Base-by-base conservation (phyloP, 1,140 invertebrate species). In the Meloidogyne chitwoodi region DNA sequence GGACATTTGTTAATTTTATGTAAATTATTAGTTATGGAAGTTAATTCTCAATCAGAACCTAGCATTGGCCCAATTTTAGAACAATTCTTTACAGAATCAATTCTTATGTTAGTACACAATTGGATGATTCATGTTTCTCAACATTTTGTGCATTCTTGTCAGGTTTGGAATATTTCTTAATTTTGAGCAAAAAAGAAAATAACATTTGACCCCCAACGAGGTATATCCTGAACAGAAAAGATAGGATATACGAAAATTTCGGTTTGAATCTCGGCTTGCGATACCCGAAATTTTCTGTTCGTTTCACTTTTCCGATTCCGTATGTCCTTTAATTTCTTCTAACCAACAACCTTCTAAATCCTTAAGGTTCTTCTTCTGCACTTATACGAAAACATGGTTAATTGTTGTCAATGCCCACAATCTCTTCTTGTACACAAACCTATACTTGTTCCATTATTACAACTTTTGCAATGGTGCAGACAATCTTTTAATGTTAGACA, bases 1-100 rank as follows among this genome's bases (percentile, higher is more conserved):
- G 94, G 93, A 88, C 93, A 96, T 84, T 88, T 97, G 84, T 93
- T 94, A 84, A 93, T 95, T 86, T 93, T 97, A 91, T 91, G 93
- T 5, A 93, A 92, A 0, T 88, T 97, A n/a, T 88, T 98, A 16
- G 89, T 94, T 4, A 90, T 93, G 76, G 95, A 98, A 88, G 88
- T 93, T 75, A 84, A 90, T 75, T 82, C 83, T 5, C 78, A 82
- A 62, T 78, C 81, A 61, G 75, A 83, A 74, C 72, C 80, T 31
- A 56, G 76, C 2, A 86, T 88, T 44, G 90, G 90, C 12, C 89
- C 88, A 5, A 88, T 90, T 63, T 84, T 90, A 86, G 81, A 84
- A 89, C 48, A 82, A 90, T 26, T 87, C 87, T 22, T 88, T 89
- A 68, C 72, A 19, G 48, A 80, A 77, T 85, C 89, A 68, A 88